phyloP scores from a whole-genome alignment of 1,140 invertebrate species.

The Penaeus japonicus region DNA sequence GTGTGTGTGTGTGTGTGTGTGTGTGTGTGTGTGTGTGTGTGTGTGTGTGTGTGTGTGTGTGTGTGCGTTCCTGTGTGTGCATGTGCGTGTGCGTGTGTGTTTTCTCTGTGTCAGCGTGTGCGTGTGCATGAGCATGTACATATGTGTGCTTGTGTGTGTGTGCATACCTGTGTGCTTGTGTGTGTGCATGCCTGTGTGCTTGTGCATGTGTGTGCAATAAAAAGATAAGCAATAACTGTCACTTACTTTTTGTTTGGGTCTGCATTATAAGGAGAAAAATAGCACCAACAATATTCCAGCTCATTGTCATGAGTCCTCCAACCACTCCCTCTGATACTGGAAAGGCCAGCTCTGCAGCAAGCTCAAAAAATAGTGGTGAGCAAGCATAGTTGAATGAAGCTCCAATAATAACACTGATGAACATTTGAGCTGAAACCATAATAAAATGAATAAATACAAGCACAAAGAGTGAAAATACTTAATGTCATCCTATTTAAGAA shows the following conservation, averaged over 20 bases:
- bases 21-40: too few relatives aligned
- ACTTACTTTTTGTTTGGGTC: slow-evolving; percentile 7
- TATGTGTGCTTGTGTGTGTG: too few relatives aligned
- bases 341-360: slow-evolving; percentile 67
- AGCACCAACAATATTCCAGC: slow-evolving; percentile 64
- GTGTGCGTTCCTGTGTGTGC: too few relatives aligned
- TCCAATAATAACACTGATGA: slow-evolving; percentile 62
- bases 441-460: slow-evolving; percentile 34
- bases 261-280: slow-evolving; percentile 62
- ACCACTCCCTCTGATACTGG: slow-evolving; percentile 68
- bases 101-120: too few relatives aligned
- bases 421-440: slow-evolving; percentile 59
- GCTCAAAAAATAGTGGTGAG: slow-evolving; percentile 66
- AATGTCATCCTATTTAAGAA: too few relatives aligned
- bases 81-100: too few relatives aligned
- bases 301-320: slow-evolving; percentile 65
- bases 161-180: not conserved
- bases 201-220: not conserved
- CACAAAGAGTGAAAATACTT: not conserved
- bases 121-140: too few relatives aligned
- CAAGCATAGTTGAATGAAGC: slow-evolving; percentile 66
- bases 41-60: too few relatives aligned
- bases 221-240: not conserved
- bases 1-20: too few relatives aligned
- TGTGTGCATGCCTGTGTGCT: not conserved